Conservation (phyloP, 2,113 vertebrate species). For the Dermatemys mawii region DNA sequence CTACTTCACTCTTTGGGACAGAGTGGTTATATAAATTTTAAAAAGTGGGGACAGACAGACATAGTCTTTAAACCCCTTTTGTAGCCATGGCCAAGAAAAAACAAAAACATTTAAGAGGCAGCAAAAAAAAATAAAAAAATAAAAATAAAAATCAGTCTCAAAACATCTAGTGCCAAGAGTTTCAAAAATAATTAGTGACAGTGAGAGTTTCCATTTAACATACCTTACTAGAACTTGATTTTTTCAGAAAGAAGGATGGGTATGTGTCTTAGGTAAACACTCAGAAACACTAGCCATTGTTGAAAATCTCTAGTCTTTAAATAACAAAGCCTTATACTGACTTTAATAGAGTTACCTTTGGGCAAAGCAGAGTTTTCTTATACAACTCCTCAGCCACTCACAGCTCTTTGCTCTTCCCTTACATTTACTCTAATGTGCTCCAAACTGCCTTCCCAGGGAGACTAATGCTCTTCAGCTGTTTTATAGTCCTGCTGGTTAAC, state of each 20-base stretch:
- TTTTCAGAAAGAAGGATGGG: not conserved
- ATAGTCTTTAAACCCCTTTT: not conserved
- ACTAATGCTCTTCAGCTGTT: not conserved
- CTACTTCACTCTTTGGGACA: not conserved
- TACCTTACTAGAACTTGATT: not conserved
- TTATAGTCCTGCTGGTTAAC: not conserved
- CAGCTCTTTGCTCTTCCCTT: not conserved
- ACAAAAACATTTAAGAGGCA: not conserved
- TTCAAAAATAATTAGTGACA: fast-evolving
- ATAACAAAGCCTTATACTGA: not conserved
- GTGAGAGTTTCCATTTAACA: not conserved
- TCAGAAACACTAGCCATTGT: not conserved
- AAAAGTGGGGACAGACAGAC: not conserved
- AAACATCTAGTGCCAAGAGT: not conserved
- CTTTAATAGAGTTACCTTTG: not conserved
- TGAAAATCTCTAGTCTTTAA: not conserved
- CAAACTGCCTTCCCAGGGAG: not conserved
- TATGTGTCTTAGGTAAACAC: not conserved
- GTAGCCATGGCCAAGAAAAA: fast-evolving
- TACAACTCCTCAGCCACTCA: not conserved
- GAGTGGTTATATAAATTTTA: not conserved
- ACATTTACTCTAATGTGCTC: not conserved
- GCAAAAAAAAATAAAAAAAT: not conserved
- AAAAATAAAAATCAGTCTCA: not conserved
- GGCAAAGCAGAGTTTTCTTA: not conserved